A percentile compares a stretch with the other conserved stretches of the same genome.
Conservation (phyloP, 2,888 invertebrate species). For the Drosophila glabriapex region DNA sequence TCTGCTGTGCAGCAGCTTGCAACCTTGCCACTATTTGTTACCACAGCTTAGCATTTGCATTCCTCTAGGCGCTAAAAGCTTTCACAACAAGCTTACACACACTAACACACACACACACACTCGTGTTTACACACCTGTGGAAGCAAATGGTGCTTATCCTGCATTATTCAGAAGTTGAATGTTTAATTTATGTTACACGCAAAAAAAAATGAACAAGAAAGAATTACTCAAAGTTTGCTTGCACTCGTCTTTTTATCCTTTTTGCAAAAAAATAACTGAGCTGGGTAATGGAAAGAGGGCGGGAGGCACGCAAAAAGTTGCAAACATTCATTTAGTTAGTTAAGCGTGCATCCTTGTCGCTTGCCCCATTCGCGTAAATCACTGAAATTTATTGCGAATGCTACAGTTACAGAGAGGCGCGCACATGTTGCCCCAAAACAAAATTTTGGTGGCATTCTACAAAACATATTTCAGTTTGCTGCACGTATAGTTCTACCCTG, state of each 20-base stretch:
- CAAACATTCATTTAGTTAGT: conserved; percentile 72
- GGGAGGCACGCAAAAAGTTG: conserved; percentile 26
- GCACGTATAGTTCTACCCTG: conserved; percentile 46
- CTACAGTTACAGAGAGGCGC: conserved; percentile 63
- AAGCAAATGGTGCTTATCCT: conserved; percentile 30
- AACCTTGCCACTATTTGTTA: conserved; percentile 24
- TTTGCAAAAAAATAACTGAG: conserved; percentile 49
- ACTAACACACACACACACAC: conserved; percentile 6
- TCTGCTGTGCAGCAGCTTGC: conserved; percentile 10
- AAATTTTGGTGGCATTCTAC: conserved; percentile 57
- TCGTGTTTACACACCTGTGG: conserved; percentile 67
- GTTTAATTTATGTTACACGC: conserved; percentile 44
- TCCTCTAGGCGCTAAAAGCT: conserved; percentile 71
- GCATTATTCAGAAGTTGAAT: conserved; percentile 68
- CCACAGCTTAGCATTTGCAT: conserved; percentile 60
- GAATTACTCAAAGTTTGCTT: conserved; percentile 23
- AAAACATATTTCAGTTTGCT: conserved; percentile 70
- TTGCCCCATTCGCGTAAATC: conserved; percentile 62
- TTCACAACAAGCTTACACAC: conserved; percentile 30
- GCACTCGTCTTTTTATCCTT: conserved; percentile 1
- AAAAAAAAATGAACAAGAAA: background rate
- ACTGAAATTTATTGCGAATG: conserved; percentile 71
- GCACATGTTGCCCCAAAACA: conserved; percentile 74
- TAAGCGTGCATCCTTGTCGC: conserved; percentile 50
- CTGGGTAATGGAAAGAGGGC: background rate